Evolutionary conservation across 2,797 vertebrate species (phyloP), one percentile per base, ranked within the genome.

Genomic region (Leuciscus waleckii): DNA sequence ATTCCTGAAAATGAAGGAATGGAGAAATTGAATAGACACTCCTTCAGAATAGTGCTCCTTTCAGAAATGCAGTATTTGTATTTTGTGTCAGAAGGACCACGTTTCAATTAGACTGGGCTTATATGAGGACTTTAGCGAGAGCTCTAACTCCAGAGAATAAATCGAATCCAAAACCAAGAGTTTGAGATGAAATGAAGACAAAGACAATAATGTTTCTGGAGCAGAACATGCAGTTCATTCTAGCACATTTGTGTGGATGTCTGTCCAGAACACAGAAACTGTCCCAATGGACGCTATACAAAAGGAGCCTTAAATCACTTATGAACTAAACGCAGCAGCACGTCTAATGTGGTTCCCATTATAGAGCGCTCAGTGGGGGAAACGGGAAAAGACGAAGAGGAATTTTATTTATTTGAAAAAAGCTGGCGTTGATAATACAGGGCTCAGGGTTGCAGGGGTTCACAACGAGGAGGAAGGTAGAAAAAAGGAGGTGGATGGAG

Each of bases 391-490:
- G 75, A 26, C 2, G 2, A 65, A 73, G 21, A 67, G 49, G 79
- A 82, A 81, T 76, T 63, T 51, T 67, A 87, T 86, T 88, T 85
- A 86, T 88, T 86, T 80, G 29, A 16, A 65, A 56, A 88, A 86
- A 89, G 86, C 86, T 90, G 87, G 81, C 69, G 82, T 83, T 88
- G 88, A 91, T 89, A 86, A 90, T 86, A 80, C 43, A 58, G 85
- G 39, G 75, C 29, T 51, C 58, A 58, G 69, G 84, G 81, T 86
- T 87, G 83, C 69, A 75, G 43, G 80, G 65, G 84, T 81, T 88
- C 81, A 82, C 35, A 79, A 73, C 37, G 35, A 9, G 74, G n/a
- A 83, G 81, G 84, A 86, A 83, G 74, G 63, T 19, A 61, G 46
- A 81, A 75, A 67, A 29, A 85, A 79, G 84, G 58, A 81, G 74